Conservation (phyloP, 1,140 invertebrate genomes). For the Manduca sexta region DNA sequence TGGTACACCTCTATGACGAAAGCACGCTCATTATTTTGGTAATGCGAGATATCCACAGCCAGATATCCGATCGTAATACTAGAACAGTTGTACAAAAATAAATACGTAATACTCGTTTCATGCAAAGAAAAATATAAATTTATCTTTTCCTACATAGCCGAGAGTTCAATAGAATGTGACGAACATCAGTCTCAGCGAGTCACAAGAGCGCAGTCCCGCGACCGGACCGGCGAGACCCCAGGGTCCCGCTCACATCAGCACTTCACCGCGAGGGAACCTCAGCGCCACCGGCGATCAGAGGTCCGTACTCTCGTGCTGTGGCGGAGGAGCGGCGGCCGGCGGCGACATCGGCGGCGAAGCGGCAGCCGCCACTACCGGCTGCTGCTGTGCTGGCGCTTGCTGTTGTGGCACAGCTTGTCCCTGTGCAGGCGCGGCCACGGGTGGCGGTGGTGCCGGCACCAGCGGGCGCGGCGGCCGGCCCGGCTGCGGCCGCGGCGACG, state of each 20-base stretch:
- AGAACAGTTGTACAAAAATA: constrained; percentile 23
- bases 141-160: constrained; percentile 10
- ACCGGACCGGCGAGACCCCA: not conserved
- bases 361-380: constrained; percentile 9
- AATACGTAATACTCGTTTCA: constrained; percentile 26
- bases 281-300: constrained; percentile 28
- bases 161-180: not conserved
- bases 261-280: constrained; percentile 3
- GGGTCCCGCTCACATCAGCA: not conserved
- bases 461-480: constrained; percentile 39
- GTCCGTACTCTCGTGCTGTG: constrained; percentile 53
- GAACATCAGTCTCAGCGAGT: constrained; percentile 19
- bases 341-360: constrained; percentile 31
- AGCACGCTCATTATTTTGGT: not conserved
- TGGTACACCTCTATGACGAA: too few species aligned
- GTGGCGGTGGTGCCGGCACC: constrained; percentile 49
- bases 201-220: constrained; percentile 1
- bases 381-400: constrained; percentile 11
- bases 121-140: constrained; percentile 20
- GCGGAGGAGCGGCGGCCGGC: constrained; percentile 23
- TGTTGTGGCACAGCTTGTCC: constrained; percentile 13
- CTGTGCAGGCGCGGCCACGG: constrained; percentile 28
- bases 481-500: constrained; percentile 45
- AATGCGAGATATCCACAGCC: not conserved
- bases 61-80: constrained; percentile 8